Percentiles rank a stretch among this genome's conserved stretches.
phyloP scores from a whole-genome alignment of 2,888 invertebrate genomes.

The Platycheirus rosarum region DNA sequence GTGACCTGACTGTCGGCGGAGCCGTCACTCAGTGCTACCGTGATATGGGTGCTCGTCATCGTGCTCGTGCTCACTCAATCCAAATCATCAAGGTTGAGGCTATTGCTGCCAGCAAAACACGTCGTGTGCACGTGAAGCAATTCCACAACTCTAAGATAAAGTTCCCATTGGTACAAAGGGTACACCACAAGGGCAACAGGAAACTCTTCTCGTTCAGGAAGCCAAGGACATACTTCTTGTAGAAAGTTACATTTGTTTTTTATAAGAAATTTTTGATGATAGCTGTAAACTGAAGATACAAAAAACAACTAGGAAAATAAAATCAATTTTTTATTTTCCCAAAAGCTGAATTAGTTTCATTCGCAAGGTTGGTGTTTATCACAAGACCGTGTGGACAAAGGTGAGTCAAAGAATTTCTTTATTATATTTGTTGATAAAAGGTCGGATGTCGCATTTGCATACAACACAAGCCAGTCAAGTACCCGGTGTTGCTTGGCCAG shows the following conservation, averaged over 20 bases:
- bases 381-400: not conserved
- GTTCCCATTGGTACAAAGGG: conserved; percentile 97
- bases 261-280: conserved; percentile 56
- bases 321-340: conserved; percentile 46
- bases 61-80: conserved; percentile 98
- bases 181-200: conserved; percentile 91
- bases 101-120: conserved; percentile 93
- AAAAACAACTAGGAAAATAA: conserved; percentile 56
- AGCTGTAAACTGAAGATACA: conserved; percentile 50
- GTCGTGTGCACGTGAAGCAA: conserved; percentile 97
- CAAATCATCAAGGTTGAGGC: conserved; percentile 98
- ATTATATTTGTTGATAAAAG: too few relatives aligned
- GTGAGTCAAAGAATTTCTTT: too few relatives aligned
- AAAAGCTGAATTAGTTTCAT: conserved; percentile 20
- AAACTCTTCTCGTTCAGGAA: conserved; percentile 89
- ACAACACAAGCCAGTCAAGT: too few relatives aligned
- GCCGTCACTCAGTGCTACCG: conserved; percentile 99
- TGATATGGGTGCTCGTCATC: conserved; percentile 99
- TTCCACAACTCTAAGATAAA: conserved; percentile 98
- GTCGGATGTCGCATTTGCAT: too few relatives aligned
- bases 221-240: conserved; percentile 83
- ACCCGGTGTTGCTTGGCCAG: too few relatives aligned
- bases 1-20: conserved; percentile 96
- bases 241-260: conserved; percentile 75
- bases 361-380: not conserved